Evolutionary conservation across 2,888 invertebrate genomes (phyloP).

Genomic region (Leptopilina drosophilae): DNA sequence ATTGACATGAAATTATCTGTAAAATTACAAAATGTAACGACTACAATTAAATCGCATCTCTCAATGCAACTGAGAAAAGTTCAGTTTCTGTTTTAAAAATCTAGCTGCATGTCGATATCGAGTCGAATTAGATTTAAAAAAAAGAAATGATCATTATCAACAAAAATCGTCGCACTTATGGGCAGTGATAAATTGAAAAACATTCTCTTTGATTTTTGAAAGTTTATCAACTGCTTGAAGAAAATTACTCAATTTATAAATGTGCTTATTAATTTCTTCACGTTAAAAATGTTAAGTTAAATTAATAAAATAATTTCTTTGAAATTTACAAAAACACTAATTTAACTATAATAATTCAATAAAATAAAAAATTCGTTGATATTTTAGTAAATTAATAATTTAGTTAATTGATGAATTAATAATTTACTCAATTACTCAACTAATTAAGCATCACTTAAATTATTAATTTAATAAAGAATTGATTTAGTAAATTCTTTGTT

Average conservation of each 20-base stretch:
- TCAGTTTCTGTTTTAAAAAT: constrained; percentile 13
- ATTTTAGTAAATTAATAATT: too few relatives aligned
- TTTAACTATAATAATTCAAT: too few relatives aligned
- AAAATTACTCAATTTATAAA: background rate
- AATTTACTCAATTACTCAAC: too few relatives aligned
- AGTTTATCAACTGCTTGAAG: constrained; percentile 32
- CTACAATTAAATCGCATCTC: background rate
- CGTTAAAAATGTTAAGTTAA: too few relatives aligned
- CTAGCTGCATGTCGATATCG: constrained; percentile 18
- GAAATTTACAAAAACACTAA: too few relatives aligned
- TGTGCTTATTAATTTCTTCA: background rate
- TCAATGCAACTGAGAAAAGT: background rate
- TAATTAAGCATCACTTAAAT: too few relatives aligned
- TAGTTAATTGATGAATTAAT: too few relatives aligned
- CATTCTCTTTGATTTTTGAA: constrained; percentile 3
- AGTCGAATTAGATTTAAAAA: constrained; percentile 20
- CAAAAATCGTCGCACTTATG: constrained; percentile 24
- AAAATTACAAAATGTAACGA: background rate
- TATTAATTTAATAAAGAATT: too few relatives aligned
- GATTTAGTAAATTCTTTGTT: too few relatives aligned
- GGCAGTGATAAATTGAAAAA: constrained; percentile 32
- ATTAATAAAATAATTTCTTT: too few relatives aligned
- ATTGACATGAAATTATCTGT: background rate
- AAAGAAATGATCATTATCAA: constrained; percentile 13
- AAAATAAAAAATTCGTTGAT: too few relatives aligned